Conservation (phyloP, 2,113 vertebrate species). For the Formicarius rufipectus region DNA sequence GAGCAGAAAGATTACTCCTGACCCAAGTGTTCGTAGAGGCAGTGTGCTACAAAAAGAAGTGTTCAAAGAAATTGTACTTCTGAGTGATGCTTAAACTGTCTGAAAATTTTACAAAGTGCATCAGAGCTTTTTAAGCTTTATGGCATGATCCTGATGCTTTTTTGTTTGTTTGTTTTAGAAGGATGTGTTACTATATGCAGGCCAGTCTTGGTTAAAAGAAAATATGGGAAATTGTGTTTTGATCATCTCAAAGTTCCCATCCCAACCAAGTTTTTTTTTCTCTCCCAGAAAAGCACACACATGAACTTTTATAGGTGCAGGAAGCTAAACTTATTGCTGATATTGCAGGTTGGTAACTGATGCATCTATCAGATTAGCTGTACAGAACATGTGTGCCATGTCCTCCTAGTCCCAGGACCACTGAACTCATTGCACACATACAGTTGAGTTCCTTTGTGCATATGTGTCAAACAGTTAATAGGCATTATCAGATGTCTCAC, state of each 20-base stretch:
- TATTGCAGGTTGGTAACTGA: neutral
- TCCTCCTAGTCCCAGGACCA: neutral
- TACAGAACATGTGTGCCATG: fast-evolving
- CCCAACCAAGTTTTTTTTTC: neutral
- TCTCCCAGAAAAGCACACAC: neutral
- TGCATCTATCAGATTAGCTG: neutral
- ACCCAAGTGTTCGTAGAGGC: neutral
- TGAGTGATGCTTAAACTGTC: neutral
- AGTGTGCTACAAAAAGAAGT: neutral
- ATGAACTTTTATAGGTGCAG: neutral
- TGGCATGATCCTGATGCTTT: neutral
- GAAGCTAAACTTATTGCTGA: neutral
- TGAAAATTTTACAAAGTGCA: neutral
- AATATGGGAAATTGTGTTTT: neutral
- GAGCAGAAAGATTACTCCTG: neutral
- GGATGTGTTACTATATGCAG: neutral
- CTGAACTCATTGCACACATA: neutral
- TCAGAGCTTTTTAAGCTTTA: neutral
- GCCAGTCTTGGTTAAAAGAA: neutral
- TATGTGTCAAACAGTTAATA: neutral
- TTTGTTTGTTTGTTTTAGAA: neutral
- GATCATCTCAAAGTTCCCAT: neutral
- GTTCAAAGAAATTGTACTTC: neutral
- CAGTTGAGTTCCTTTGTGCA: neutral
- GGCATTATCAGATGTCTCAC: neutral